phyloP scores from a whole-genome alignment of 2,113 vertebrate species.

The Gymnorhina tibicen region DNA sequence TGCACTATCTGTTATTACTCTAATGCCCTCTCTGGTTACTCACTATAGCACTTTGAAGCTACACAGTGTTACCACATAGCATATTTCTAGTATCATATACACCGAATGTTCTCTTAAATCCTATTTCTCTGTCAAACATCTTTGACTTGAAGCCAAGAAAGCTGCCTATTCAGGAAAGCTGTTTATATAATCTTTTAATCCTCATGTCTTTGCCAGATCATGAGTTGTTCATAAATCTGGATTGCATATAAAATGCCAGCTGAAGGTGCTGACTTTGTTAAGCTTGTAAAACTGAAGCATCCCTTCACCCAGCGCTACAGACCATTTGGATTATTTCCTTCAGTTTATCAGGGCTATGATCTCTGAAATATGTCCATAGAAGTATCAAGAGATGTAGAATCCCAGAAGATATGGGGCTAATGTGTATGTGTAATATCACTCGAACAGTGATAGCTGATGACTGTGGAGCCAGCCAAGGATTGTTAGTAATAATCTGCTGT shows the following conservation, averaged over 20 bases:
- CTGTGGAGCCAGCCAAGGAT: neutral
- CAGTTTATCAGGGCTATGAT: neutral
- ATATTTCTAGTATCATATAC: neutral
- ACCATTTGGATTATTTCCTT: neutral
- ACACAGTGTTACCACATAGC: neutral
- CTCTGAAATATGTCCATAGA: neutral
- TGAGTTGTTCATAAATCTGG: neutral
- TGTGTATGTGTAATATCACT: too few relatives aligned
- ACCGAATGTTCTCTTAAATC: neutral
- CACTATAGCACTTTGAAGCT: neutral
- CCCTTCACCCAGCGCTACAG: neutral
- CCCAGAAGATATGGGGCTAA: neutral
- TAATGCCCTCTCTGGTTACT: neutral
- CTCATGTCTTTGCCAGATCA: neutral
- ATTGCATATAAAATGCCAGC: neutral
- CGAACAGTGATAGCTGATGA: neutral
- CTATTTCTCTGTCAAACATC: neutral
- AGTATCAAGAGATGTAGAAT: neutral
- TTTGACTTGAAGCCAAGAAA: neutral
- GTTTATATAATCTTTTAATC: neutral
- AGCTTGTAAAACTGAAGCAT: neutral
- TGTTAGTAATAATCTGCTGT: neutral
- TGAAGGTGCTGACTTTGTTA: neutral
- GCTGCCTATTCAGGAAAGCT: neutral
- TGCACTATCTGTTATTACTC: neutral